Conservation (phyloP, 2,797 vertebrate genomes). For the Tachyglossus aculeatus region DNA sequence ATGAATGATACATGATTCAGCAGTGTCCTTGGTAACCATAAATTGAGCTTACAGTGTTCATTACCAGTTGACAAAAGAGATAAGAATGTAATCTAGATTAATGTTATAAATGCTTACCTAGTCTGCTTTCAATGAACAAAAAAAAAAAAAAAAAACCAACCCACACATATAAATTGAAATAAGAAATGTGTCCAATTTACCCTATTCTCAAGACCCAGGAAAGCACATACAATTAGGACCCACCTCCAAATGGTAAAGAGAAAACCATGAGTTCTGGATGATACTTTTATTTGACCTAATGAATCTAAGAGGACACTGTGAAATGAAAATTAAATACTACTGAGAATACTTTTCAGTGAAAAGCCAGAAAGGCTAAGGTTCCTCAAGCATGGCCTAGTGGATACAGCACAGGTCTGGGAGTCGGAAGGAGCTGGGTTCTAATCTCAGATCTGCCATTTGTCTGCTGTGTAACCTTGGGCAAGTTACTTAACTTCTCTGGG, state of each 20-base stretch:
- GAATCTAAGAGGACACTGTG: neutral
- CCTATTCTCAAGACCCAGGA: no score
- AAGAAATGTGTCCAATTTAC: no score
- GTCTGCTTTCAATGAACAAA: neutral
- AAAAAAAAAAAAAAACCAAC: neutral
- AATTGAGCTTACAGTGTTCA: neutral
- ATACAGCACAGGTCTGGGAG: no score
- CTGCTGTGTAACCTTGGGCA: no score
- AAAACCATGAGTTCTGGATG: no score
- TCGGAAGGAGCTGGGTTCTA: no score
- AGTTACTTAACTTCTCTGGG: no score
- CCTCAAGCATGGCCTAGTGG: neutral
- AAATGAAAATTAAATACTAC: neutral
- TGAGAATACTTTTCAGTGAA: neutral
- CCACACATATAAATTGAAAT: neutral
- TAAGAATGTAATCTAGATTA: neutral
- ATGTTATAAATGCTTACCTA: neutral
- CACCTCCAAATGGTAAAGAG: no score
- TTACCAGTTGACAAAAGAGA: neutral
- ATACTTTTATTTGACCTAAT: neutral
- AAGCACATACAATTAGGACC: no score
- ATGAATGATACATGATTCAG: neutral
- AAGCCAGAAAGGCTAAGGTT: neutral
- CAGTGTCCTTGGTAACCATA: neutral
- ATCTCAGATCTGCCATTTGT: no score